A percentile compares a stretch with the other conserved stretches of the same genome.
These are phyloP conservation scores for Lampropteryx suffumata DNA, from an alignment of 2,888 invertebrate genomes.

Conservation along the genomic window DNA sequence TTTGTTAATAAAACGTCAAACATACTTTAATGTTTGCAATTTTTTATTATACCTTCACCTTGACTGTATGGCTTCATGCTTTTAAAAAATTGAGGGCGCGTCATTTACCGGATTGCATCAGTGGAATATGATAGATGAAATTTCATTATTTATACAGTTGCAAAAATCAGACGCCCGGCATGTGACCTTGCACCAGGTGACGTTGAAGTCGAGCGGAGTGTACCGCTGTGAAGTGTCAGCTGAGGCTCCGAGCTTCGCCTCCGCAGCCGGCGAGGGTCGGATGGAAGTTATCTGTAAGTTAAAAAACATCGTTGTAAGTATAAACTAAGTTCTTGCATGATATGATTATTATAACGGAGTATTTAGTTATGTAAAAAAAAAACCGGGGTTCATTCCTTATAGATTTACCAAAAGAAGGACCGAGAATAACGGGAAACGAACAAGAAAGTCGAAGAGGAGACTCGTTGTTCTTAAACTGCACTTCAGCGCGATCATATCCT, in stretches of 20 bases:
- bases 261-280: conserved; percentile 88
- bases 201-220: conserved; percentile 87
- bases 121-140: too few relatives aligned
- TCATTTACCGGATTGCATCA: too few relatives aligned
- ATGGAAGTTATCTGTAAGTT: conserved; percentile 92
- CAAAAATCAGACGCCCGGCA: conserved; percentile 86
- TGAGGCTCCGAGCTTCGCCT: conserved; percentile 90
- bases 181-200: conserved; percentile 86
- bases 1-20: too few relatives aligned
- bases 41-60: too few relatives aligned
- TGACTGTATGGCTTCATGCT: too few relatives aligned
- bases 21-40: too few relatives aligned
- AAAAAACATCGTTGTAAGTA: background rate
- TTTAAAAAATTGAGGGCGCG: too few relatives aligned
- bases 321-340: background rate
- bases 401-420: conserved; percentile 88
- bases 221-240: conserved; percentile 91
- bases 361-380: too few relatives aligned
- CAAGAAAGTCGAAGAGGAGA: conserved; percentile 89
- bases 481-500: conserved; percentile 89
- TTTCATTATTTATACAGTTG: conserved; percentile 71
- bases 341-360: too few relatives aligned
- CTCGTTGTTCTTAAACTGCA: conserved; percentile 88
- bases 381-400: background rate
- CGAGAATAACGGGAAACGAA: conserved; percentile 88